A percentile compares a stretch with the other conserved stretches of the same genome.
Conservation (phyloP, 2,888 invertebrate species). For the Dynastes tityus region DNA sequence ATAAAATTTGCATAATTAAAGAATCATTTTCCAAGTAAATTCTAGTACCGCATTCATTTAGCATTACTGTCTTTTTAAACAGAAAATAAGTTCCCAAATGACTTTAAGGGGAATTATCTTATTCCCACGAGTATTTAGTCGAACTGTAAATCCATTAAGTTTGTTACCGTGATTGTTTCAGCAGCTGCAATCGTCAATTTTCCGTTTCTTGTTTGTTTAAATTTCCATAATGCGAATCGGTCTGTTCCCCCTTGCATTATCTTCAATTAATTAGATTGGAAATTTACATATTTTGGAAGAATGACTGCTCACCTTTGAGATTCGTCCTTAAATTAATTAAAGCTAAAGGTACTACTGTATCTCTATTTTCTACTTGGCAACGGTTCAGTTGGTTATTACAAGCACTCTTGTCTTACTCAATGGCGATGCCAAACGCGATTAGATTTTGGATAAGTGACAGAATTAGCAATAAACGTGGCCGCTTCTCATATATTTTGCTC, state of each 20-base stretch:
- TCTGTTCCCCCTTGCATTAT: too few relatives aligned
- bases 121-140: not conserved
- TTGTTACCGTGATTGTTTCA: not conserved
- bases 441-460: constrained; percentile 38
- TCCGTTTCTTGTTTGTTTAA: not conserved
- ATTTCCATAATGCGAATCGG: too few relatives aligned
- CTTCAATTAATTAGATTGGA: not conserved
- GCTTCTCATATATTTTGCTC: constrained; percentile 24
- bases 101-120: too few relatives aligned
- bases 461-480: constrained; percentile 6
- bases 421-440: constrained; percentile 26
- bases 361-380: constrained; percentile 35
- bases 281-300: not conserved
- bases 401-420: constrained; percentile 16
- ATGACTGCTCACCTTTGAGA: not conserved
- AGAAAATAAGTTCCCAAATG: too few relatives aligned
- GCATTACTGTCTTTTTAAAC: too few relatives aligned
- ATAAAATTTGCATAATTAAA: too few relatives aligned
- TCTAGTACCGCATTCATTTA: too few relatives aligned
- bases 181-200: not conserved
- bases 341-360: constrained; percentile 8
- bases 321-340: constrained; percentile 19
- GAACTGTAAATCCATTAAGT: constrained; percentile 8
- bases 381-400: constrained; percentile 25
- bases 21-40: too few relatives aligned